Conservation (phyloP, 1,140 invertebrate species). For the Brachionus asplanchnoidis region DNA sequence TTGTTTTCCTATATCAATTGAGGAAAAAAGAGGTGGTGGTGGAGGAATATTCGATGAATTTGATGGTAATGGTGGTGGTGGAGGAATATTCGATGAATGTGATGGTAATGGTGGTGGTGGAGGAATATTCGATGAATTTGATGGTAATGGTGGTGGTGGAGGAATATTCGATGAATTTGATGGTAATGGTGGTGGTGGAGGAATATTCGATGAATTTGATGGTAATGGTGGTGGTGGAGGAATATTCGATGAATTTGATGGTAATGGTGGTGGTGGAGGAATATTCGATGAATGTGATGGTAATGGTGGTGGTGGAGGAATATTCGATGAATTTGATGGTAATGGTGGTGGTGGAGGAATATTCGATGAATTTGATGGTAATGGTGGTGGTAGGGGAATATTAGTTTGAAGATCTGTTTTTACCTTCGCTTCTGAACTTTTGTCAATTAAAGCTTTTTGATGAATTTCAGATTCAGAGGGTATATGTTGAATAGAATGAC, state of each 20-base stretch:
- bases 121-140: conserved; percentile 11
- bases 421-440: background rate
- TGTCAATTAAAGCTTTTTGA: background rate
- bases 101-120: conserved; percentile 41
- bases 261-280: conserved; percentile 42
- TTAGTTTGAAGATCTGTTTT: background rate
- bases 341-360: background rate
- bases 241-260: background rate
- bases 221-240: conserved; percentile 42
- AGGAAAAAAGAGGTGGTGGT: background rate
- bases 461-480: background rate
- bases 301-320: background rate
- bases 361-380: background rate
- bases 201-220: background rate
- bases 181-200: background rate
- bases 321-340: background rate
- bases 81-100: background rate
- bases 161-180: background rate
- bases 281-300: background rate
- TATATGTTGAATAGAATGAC: background rate
- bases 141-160: conserved; percentile 42
- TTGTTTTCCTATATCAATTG: background rate
- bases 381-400: background rate
- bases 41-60: background rate
- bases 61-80: conserved; percentile 39